A percentile compares a stretch with the other conserved stretches of the same genome.
Conservation (phyloP, 2,888 invertebrate species). For the Agrochola litura region DNA sequence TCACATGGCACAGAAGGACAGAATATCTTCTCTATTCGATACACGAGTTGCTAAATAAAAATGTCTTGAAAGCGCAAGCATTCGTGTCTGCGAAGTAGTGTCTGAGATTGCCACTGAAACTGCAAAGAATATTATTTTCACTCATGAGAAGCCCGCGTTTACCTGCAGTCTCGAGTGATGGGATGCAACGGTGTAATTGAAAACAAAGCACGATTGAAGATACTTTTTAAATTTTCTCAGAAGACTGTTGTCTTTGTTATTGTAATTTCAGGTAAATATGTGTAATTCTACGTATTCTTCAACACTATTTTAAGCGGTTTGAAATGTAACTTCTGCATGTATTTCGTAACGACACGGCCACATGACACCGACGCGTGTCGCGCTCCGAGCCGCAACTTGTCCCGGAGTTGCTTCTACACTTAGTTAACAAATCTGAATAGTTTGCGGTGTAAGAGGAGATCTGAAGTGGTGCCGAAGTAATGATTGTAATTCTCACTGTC, state of each 20-base stretch:
- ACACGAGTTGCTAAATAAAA: not conserved
- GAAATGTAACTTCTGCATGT: not conserved
- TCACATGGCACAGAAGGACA: not conserved
- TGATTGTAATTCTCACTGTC: not conserved
- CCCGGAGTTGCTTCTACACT: slow-evolving; percentile 25
- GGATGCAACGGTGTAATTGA: slow-evolving; percentile 4
- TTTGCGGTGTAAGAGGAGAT: slow-evolving; percentile 13
- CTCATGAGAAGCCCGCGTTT: not conserved
- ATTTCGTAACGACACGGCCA: not conserved
- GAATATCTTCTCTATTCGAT: not conserved
- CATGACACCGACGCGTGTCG: not conserved
- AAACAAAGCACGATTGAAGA: slow-evolving; percentile 3
- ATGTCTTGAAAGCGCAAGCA: not conserved
- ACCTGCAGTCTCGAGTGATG: slow-evolving; percentile 7
- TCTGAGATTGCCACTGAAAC: slow-evolving; percentile 3
- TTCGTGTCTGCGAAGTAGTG: slow-evolving; percentile 10
- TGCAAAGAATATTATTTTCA: slow-evolving; percentile 8
- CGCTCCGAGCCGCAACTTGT: slow-evolving; percentile 12
- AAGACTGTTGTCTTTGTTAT: not conserved
- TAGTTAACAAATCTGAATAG: slow-evolving; percentile 9
- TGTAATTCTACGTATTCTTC: not conserved
- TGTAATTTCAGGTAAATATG: not conserved
- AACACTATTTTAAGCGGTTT: not conserved
- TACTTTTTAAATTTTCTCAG: slow-evolving; percentile 3
- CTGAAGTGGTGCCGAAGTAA: not conserved